phyloP scores from a whole-genome alignment of 2,113 vertebrate genomes.

The Microcebus tavaratra region DNA sequence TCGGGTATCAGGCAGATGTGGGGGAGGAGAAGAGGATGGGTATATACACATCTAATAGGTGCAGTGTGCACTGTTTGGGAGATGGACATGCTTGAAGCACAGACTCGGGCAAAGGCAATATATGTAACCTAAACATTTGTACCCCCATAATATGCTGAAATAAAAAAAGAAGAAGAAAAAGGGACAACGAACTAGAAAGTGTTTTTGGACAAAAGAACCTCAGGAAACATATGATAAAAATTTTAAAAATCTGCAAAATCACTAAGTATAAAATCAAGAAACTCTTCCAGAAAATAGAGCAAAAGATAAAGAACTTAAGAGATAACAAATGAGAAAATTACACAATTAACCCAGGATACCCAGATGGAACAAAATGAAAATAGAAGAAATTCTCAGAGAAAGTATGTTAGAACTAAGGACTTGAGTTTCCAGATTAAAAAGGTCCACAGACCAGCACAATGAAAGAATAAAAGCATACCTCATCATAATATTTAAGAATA shows the following conservation, averaged over 20 bases:
- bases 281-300: neutral
- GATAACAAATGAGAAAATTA: neutral
- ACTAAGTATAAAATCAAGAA: neutral
- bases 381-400: constrained; percentile 7
- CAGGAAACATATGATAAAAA: neutral
- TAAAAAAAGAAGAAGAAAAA: neutral
- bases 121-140: too few relatives aligned
- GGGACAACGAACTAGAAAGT: neutral
- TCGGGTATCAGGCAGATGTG: too few relatives aligned
- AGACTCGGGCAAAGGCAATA: too few relatives aligned
- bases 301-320: neutral
- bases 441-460: neutral
- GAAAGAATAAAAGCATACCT: neutral
- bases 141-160: too few relatives aligned
- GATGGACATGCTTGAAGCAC: too few relatives aligned
- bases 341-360: neutral
- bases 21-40: fast-evolving
- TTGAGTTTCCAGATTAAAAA: neutral
- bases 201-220: neutral
- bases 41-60: too few relatives aligned
- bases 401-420: neutral
- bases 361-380: neutral
- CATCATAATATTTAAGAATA: neutral
- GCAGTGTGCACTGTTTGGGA: too few relatives aligned
- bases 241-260: neutral